Percentiles rank a stretch among this genome's conserved stretches.
phyloP scores from a whole-genome alignment of 64 coral and sea anemone species.

The Astreopora myriophthalma region DNA sequence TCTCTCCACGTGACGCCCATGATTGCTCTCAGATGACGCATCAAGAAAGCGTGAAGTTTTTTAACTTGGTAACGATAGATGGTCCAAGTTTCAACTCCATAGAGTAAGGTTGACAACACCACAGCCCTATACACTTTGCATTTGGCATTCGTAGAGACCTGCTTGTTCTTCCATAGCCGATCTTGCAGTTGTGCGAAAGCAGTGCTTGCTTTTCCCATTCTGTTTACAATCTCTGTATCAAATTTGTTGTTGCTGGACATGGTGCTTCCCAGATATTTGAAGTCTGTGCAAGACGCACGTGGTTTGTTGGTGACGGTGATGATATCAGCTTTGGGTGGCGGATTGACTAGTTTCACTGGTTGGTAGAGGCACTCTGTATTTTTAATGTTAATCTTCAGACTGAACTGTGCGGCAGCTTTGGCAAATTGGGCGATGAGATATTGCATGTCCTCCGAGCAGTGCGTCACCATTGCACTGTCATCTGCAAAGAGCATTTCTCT shows the following conservation, averaged over 20 bases:
- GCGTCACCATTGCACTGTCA: neutral
- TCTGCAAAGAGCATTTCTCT: neutral
- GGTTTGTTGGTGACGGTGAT: neutral
- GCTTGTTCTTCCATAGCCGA: too few relatives aligned
- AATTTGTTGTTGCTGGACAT: neutral
- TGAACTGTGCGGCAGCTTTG: constrained; percentile 2
- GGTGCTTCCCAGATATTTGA: too few relatives aligned
- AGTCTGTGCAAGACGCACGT: neutral
- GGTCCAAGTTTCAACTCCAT: too few relatives aligned
- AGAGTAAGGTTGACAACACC: too few relatives aligned
- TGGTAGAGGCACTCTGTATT: constrained; percentile 5
- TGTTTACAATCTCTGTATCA: neutral
- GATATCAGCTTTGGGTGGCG: neutral
- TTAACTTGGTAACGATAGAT: too few relatives aligned
- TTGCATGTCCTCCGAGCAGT: constrained; percentile 3
- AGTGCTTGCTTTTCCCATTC: neutral
- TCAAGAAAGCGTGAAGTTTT: too few relatives aligned
- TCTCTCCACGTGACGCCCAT: too few relatives aligned
- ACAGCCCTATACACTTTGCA: too few relatives aligned
- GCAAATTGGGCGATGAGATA: constrained; percentile 3
- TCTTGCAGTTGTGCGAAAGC: too few relatives aligned
- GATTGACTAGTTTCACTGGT: constrained; percentile 1
- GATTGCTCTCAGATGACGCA: too few relatives aligned
- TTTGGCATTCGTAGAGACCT: too few relatives aligned
- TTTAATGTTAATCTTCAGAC: constrained; percentile 23